A percentile compares a stretch with the other conserved stretches of the same genome.
Conservation (phyloP, 2,113 vertebrate species). For the Archilochus colubris region DNA sequence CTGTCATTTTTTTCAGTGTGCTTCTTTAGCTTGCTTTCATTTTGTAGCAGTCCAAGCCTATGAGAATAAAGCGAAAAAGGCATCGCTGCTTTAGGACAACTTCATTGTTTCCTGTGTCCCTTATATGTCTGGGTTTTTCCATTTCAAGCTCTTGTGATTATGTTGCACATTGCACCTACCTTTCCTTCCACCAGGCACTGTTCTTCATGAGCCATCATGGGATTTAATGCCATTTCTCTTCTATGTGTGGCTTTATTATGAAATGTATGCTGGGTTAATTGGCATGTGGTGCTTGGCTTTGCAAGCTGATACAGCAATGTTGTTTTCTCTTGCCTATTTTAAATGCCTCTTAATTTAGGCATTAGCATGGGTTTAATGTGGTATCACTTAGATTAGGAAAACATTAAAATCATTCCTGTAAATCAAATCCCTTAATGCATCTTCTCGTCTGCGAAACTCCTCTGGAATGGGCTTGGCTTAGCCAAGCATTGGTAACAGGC, state of each 20-base stretch:
- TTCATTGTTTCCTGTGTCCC: not conserved
- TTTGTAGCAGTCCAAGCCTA: not conserved
- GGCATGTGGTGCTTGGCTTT: not conserved
- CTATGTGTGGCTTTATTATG: not conserved
- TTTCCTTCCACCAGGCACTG: not conserved
- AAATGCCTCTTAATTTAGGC: not conserved
- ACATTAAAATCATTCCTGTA: not conserved
- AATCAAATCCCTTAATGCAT: conserved; percentile 22
- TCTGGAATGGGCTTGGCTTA: conserved; percentile 35
- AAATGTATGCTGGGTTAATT: not conserved
- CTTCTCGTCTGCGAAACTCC: conserved; percentile 27
- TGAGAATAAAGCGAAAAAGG: not conserved
- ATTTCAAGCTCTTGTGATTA: not conserved
- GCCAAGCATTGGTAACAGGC: not conserved
- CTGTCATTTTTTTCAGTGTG: not conserved
- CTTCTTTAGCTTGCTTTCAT: not conserved
- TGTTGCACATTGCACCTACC: not conserved
- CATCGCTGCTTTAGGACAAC: not conserved
- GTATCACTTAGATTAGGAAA: conserved; percentile 32
- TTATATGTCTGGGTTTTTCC: not conserved
- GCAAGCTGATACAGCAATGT: not conserved
- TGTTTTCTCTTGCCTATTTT: not conserved
- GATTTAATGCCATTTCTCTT: not conserved
- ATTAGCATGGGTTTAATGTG: conserved; percentile 10
- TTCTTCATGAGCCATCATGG: not conserved